A percentile compares a stretch with the other conserved stretches of the same genome.
Evolutionary conservation across 2,797 vertebrate genomes (phyloP).

Genomic region (Cichlasoma orientale): DNA sequence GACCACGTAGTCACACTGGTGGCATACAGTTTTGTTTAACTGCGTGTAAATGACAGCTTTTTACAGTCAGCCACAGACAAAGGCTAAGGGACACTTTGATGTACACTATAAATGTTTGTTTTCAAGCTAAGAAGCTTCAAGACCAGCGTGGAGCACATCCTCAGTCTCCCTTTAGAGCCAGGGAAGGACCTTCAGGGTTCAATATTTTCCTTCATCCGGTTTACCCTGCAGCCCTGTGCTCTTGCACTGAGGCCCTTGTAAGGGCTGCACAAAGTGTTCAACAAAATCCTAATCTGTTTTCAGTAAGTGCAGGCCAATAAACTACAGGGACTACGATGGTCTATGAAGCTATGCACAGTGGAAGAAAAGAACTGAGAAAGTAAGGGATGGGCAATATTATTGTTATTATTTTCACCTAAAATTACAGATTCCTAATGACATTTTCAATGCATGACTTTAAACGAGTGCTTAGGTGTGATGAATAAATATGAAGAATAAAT

Average conservation of each 20-base stretch:
- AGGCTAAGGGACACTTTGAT: conserved; percentile 3
- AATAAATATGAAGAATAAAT: background rate
- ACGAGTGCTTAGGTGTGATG: background rate
- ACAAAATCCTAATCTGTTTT: conserved; percentile 50
- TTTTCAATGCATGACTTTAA: background rate
- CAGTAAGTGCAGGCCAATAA: conserved; percentile 31
- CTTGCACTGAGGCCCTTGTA: conserved; percentile 57
- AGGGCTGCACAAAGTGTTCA: conserved; percentile 43
- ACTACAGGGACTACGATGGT: conserved; percentile 17
- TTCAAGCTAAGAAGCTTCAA: conserved; percentile 26
- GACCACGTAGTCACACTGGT: conserved; percentile 33
- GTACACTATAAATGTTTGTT: conserved; percentile 35
- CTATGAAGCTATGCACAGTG: conserved; percentile 1
- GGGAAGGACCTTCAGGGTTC: conserved; percentile 66
- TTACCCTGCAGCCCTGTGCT: conserved; percentile 27
- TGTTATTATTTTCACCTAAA: background rate
- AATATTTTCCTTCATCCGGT: conserved; percentile 73
- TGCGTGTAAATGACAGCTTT: conserved; percentile 26
- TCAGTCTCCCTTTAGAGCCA: conserved; percentile 55
- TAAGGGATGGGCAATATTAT: background rate
- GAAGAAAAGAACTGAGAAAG: background rate
- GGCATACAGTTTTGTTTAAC: conserved; percentile 32
- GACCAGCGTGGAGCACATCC: conserved; percentile 24
- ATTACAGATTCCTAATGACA: background rate
- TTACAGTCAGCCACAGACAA: conserved; percentile 11